Evolutionary conservation across 2,797 vertebrate genomes (phyloP), one percentile per base, ranked within the genome.

Genomic region (Macroramphosus scolopax): DNA sequence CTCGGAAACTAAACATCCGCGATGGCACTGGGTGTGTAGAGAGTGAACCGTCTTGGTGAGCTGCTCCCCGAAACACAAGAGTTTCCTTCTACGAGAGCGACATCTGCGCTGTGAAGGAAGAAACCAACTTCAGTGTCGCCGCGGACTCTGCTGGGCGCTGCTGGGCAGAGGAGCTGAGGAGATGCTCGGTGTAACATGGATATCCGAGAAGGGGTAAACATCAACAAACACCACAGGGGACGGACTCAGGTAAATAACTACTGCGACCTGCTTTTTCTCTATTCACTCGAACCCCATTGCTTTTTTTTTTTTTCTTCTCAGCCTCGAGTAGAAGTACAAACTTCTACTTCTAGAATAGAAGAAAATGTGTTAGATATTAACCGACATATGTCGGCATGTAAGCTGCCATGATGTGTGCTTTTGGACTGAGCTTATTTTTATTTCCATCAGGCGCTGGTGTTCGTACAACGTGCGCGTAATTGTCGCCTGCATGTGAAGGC

Each of bases 111-210:
- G 65, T 25, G 36, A 56, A 14, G 35, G n/a, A n/a, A n/a, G n/a
- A n/a, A 58, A 61, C 32, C 5, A 80, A 84, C 59, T 85, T 74
- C 25, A 41, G 13, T n/a, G 39, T 16, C 35, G 54, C 25, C 43
- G 45, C 54, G 18, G 49, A 38, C 29, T 59, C 43, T 47, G 53
- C 17, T 56, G 33, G 32, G 44, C 29, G 51, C 47, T 57, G 64
- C 45, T 2, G 57, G 50, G 44, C 33, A 44, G 62, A 20, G 31
- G 46, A 54, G 50, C 53, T 43, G 62, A 63, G 42, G 70, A 51
- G 75, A 80, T 72, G 82, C 64, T 56, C 52, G 55, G 61, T 20
- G 61, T 72, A 84, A 72, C 72, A 86, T 87, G 86, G 84, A 86
- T 73, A 50, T 77, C 72, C 62, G 69, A 78, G 62, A 61, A 66